Evolutionary conservation across 2,113 vertebrate species (phyloP).

Genomic region (Engraulis encrasicolus): DNA sequence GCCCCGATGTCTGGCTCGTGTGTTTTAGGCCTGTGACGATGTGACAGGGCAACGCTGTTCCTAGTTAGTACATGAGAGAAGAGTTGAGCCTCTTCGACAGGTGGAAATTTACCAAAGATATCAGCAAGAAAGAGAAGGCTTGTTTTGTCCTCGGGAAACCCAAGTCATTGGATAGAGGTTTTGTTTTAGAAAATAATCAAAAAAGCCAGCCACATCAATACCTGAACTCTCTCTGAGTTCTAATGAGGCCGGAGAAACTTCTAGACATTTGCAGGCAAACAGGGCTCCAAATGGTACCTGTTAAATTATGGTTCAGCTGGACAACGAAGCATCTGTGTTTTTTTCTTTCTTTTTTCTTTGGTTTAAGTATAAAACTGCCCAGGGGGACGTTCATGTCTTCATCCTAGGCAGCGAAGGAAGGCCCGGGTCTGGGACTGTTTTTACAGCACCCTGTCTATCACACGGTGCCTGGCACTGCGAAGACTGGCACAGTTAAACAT

Average conservation of each 20-base stretch:
- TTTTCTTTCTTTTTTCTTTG: too few species aligned
- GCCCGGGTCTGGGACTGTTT: neutral
- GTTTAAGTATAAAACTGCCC: neutral
- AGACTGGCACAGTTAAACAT: neutral
- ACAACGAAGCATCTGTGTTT: neutral
- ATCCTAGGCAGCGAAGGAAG: neutral
- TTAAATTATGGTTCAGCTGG: neutral
- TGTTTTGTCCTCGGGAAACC: neutral
- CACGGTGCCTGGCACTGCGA: neutral
- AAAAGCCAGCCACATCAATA: neutral
- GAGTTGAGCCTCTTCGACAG: too few species aligned
- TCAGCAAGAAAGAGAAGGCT: neutral
- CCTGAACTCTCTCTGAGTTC: neutral
- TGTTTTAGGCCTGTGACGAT: too few species aligned
- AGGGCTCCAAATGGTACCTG: neutral
- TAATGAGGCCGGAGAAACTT: neutral
- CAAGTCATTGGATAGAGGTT: neutral
- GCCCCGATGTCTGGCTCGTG: too few species aligned
- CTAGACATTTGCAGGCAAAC: neutral
- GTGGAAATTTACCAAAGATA: neutral
- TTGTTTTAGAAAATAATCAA: too few species aligned
- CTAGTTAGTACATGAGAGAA: too few species aligned
- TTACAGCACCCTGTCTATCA: neutral
- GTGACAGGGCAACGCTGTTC: too few species aligned
- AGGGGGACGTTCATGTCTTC: neutral